phyloP scores from a whole-genome alignment of 2,797 vertebrate genomes.

The Pristis pectinata region DNA sequence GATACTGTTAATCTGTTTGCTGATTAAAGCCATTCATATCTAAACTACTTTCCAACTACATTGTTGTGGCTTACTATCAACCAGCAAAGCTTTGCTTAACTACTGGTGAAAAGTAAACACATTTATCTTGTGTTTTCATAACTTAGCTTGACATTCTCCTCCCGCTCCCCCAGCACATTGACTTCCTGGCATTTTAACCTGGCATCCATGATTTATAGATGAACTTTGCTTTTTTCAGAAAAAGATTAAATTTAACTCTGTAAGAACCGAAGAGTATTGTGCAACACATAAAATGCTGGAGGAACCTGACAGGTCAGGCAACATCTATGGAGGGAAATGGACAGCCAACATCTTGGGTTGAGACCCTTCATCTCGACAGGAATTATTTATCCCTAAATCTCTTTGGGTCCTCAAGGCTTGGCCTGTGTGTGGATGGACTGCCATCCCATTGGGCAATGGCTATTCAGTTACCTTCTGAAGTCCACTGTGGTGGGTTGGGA shows the following conservation, averaged over 20 bases:
- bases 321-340: no score
- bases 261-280: background rate
- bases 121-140: background rate
- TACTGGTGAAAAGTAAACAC: conserved; percentile 1
- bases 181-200: background rate
- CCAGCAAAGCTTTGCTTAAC: background rate
- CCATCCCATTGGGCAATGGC: background rate
- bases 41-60: background rate
- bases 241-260: background rate
- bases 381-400: background rate
- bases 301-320: no score
- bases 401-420: background rate
- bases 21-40: background rate
- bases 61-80: background rate
- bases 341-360: no score
- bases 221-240: background rate
- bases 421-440: background rate
- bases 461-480: background rate
- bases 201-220: background rate
- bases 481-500: background rate
- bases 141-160: background rate
- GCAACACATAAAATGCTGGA: no score
- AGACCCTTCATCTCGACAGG: no score
- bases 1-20: conserved; percentile 9
- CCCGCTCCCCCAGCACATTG: background rate